Evolutionary conservation across 2,888 invertebrate species (phyloP).

Genomic region (Brenthis ino): DNA sequence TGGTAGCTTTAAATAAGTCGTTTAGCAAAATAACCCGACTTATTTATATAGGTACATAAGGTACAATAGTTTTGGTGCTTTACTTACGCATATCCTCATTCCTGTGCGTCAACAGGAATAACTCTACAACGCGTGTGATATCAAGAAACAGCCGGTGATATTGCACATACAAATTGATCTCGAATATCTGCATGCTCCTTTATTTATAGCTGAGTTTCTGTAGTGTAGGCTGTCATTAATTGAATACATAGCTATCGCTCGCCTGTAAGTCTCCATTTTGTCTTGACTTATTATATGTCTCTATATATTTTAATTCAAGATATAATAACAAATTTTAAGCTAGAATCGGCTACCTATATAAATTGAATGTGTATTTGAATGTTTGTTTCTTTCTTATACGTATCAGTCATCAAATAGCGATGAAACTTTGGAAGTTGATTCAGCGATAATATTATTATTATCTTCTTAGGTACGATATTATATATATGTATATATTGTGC

Average conservation of each 20-base stretch:
- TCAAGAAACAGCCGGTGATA: conserved; percentile 28
- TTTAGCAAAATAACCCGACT: neutral
- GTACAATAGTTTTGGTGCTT: neutral
- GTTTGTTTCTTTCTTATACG: too few relatives aligned
- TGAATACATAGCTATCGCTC: conserved; percentile 1
- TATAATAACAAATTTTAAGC: too few relatives aligned
- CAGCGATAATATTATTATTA: too few relatives aligned
- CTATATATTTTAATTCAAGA: too few relatives aligned
- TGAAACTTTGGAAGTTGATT: too few relatives aligned
- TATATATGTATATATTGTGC: too few relatives aligned
- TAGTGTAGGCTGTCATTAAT: conserved; percentile 8
- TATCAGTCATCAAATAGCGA: too few relatives aligned
- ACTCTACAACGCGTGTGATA: conserved; percentile 23
- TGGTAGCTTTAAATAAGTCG: neutral
- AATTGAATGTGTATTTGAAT: too few relatives aligned
- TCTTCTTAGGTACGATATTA: too few relatives aligned
- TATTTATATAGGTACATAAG: neutral
- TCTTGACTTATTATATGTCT: too few relatives aligned
- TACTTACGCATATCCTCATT: conserved; percentile 24
- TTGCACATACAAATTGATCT: conserved; percentile 17
- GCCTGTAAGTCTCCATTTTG: neutral
- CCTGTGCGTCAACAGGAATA: conserved; percentile 24
- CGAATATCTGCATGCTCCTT: conserved; percentile 11
- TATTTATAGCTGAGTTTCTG: conserved; percentile 13
- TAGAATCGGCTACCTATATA: too few relatives aligned